Conservation (phyloP, 2,113 vertebrate species). For the Acanthisitta chloris region DNA sequence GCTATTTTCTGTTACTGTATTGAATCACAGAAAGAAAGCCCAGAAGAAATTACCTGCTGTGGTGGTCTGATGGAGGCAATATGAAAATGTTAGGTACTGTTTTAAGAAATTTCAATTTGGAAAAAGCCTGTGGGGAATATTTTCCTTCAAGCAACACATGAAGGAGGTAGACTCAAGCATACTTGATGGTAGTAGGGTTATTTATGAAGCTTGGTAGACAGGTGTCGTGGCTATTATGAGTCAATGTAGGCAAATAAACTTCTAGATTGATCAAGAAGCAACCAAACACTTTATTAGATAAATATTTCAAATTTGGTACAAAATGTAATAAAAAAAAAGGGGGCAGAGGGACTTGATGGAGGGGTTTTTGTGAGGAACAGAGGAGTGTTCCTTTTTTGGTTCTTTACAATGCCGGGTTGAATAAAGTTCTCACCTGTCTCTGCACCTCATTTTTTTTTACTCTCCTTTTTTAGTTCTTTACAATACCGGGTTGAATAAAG, state of each 20-base stretch:
- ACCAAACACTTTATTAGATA: neutral
- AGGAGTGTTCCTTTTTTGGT: neutral
- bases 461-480: no score
- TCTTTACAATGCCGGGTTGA: neutral
- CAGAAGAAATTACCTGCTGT: neutral
- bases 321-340: no score
- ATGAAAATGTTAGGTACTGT: neutral
- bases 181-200: neutral
- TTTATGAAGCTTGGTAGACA: neutral
- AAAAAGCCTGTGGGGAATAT: neutral
- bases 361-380: accelerated
- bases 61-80: neutral
- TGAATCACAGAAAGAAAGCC: neutral
- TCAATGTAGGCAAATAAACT: neutral
- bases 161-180: neutral
- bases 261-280: neutral
- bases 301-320: neutral
- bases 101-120: neutral
- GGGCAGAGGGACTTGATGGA: accelerated
- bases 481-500: no score
- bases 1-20: neutral
- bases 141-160: neutral
- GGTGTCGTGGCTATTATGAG: neutral
- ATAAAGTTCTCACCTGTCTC: neutral
- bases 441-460: neutral